These are phyloP conservation scores for Chroicocephalus ridibundus DNA, from an alignment of 2,113 vertebrate species.

Conservation along the genomic window DNA sequence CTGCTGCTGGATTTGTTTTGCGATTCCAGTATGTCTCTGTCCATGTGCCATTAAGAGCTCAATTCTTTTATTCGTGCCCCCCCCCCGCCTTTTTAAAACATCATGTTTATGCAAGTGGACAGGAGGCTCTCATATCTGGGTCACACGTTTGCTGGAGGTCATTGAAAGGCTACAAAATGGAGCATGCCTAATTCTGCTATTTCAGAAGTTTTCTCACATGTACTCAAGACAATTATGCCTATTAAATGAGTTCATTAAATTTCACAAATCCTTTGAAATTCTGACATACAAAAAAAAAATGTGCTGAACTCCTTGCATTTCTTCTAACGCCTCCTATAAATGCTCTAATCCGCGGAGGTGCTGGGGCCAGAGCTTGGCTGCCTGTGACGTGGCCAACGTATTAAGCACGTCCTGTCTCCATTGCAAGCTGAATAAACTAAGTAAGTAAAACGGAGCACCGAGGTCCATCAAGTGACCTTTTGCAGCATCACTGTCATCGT, in stretches of 20 bases:
- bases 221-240: constrained; percentile 76
- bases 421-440: not conserved
- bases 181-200: constrained; percentile 83
- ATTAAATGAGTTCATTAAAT: constrained; percentile 74
- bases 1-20: constrained; percentile 61
- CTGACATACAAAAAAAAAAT: constrained; percentile 57
- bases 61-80: constrained; percentile 39
- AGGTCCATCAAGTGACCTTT: constrained; percentile 11
- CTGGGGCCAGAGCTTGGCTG: not conserved
- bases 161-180: constrained; percentile 84
- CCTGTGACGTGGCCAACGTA: fast-evolving
- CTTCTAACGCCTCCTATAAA: constrained; percentile 18
- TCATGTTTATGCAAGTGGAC: constrained; percentile 77
- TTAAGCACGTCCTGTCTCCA: not conserved
- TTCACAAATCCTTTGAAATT: constrained; percentile 75
- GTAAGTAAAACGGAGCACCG: not conserved
- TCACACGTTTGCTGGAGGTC: constrained; percentile 82
- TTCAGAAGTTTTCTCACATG: constrained; percentile 78
- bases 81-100: constrained; percentile 68
- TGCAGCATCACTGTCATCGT: not conserved
- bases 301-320: constrained; percentile 30
- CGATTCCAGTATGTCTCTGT: constrained; percentile 42
- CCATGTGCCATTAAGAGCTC: constrained; percentile 50
- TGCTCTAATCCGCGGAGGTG: not conserved
- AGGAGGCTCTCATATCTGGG: constrained; percentile 78